phyloP scores from a whole-genome alignment of 2,113 vertebrate species.

The Prolemur simus region DNA sequence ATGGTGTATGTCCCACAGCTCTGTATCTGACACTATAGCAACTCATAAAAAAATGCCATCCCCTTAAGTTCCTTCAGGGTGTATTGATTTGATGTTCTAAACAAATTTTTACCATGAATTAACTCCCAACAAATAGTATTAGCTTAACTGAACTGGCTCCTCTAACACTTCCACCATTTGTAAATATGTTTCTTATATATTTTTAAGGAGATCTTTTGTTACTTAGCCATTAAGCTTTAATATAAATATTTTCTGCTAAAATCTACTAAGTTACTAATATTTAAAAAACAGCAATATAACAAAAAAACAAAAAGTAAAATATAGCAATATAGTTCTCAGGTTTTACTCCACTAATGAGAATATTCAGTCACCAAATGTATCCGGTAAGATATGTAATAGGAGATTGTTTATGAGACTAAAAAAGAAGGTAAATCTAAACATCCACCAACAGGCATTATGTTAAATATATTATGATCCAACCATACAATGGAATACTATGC shows the following conservation, averaged over 20 bases:
- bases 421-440: background rate
- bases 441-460: background rate
- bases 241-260: slow-evolving; percentile 4
- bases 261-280: background rate
- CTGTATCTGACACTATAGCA: background rate
- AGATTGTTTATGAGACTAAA: background rate
- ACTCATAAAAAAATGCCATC: background rate
- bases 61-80: background rate
- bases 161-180: background rate
- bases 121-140: background rate
- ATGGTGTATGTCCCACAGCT: background rate
- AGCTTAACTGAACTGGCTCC: background rate
- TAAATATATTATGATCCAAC: background rate
- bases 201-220: background rate
- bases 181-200: background rate
- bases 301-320: background rate
- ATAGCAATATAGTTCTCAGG: background rate
- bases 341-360: background rate
- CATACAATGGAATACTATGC: background rate
- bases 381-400: background rate
- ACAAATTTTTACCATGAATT: background rate
- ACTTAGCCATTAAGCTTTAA: background rate
- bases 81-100: background rate
- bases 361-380: background rate
- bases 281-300: slow-evolving; percentile 1